Conservation (phyloP, 92 coral and sea anemone genomes). For the Heliopora coerulea region DNA sequence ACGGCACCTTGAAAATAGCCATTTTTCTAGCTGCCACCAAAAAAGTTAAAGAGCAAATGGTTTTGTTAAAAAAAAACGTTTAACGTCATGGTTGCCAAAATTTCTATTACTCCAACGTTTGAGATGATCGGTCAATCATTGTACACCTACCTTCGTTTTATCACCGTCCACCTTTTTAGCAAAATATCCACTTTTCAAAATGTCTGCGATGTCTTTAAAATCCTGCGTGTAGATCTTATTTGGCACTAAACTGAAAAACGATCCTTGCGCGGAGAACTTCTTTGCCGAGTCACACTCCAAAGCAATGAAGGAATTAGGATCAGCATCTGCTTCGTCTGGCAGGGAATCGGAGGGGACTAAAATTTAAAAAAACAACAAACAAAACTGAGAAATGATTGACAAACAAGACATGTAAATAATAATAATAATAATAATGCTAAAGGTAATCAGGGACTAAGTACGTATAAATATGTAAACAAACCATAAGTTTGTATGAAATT, state of each 20-base stretch:
- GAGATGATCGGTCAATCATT: background rate
- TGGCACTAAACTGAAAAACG: conserved; percentile 59
- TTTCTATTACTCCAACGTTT: background rate
- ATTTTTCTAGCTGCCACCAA: too few relatives aligned
- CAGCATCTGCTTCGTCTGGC: conserved; percentile 76
- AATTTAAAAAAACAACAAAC: too few relatives aligned
- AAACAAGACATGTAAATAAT: too few relatives aligned
- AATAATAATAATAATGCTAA: too few relatives aligned
- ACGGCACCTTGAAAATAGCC: too few relatives aligned
- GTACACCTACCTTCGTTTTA: conserved; percentile 53
- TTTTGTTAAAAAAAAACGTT: too few relatives aligned
- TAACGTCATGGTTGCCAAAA: too few relatives aligned
- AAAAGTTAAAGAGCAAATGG: too few relatives aligned
- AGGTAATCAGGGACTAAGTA: too few relatives aligned
- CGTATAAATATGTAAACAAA: too few relatives aligned
- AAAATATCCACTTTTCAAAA: conserved; percentile 81
- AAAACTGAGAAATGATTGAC: too few relatives aligned
- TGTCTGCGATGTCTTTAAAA: conserved; percentile 63
- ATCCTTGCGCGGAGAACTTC: conserved; percentile 72
- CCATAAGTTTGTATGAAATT: too few relatives aligned
- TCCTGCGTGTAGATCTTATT: conserved; percentile 47
- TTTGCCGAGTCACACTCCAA: conserved; percentile 78
- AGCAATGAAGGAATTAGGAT: conserved; percentile 73
- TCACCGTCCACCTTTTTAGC: conserved; percentile 71
- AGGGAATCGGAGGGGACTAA: conserved; percentile 42